These are phyloP conservation scores for Plagodis pulveraria DNA, from an alignment of 2,888 invertebrate species.

Conservation along the genomic window DNA sequence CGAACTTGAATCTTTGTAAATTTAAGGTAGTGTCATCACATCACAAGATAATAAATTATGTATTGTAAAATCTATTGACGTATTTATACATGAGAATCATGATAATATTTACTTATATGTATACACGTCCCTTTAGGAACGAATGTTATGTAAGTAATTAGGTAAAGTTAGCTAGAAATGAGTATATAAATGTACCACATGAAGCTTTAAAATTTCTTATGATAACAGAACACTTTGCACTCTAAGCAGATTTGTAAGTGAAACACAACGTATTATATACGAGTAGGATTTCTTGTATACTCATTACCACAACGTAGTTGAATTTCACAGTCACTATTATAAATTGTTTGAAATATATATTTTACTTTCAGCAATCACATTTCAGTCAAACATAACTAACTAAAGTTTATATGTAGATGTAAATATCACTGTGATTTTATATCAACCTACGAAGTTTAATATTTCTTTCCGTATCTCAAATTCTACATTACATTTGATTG, in stretches of 20 bases:
- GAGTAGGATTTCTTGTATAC: conserved; percentile 46
- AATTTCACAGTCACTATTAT: conserved; percentile 28
- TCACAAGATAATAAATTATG: conserved; percentile 75
- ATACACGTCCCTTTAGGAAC: conserved; percentile 85
- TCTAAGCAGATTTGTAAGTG: conserved; percentile 76
- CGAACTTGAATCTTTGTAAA: conserved; percentile 83
- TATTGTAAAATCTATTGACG: conserved; percentile 81
- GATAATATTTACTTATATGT: conserved; percentile 82
- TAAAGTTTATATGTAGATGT: too few relatives aligned
- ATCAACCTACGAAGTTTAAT: not conserved
- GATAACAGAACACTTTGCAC: conserved; percentile 77
- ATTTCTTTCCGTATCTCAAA: not conserved
- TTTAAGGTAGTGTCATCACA: conserved; percentile 81
- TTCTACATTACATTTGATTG: conserved; percentile 19
- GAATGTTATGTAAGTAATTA: conserved; percentile 82
- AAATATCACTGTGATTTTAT: too few relatives aligned
- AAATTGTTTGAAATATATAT: conserved; percentile 1
- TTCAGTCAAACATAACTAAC: conserved; percentile 16
- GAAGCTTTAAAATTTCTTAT: conserved; percentile 85
- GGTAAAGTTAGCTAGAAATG: conserved; percentile 79
- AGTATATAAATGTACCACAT: conserved; percentile 81
- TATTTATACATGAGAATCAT: conserved; percentile 83
- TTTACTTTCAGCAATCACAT: conserved; percentile 4
- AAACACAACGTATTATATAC: conserved; percentile 54
- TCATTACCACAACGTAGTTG: conserved; percentile 32